phyloP scores from a whole-genome alignment of 2,888 invertebrate species.

The Drosophila parthenogenetica region DNA sequence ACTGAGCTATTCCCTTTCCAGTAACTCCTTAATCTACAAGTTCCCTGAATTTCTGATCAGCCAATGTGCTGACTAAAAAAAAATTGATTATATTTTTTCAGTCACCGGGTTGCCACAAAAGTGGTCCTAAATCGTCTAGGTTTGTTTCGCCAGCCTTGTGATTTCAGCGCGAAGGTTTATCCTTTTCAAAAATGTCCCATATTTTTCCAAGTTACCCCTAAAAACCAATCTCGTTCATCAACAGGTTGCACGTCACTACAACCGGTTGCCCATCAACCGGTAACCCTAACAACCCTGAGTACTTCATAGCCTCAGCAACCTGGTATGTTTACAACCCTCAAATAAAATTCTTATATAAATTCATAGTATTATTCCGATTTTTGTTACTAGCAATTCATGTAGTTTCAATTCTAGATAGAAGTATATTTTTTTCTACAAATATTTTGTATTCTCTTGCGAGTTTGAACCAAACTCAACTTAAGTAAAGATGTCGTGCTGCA shows the following conservation, averaged over 20 bases:
- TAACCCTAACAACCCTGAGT: constrained; percentile 23
- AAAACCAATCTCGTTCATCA: neutral
- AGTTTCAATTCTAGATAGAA: neutral
- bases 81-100: no score
- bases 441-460: neutral
- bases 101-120: no score
- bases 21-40: no score
- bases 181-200: no score
- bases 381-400: constrained; percentile 23
- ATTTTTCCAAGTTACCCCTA: no score
- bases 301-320: constrained; percentile 47
- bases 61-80: no score
- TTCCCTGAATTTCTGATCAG: no score
- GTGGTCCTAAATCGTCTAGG: no score
- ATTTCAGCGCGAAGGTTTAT: no score
- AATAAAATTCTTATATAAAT: constrained; percentile 27
- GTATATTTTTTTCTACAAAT: constrained; percentile 5
- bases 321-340: constrained; percentile 42
- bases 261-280: neutral
- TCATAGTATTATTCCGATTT: constrained; percentile 22
- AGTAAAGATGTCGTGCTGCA: constrained; percentile 55
- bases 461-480: neutral
- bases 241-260: neutral
- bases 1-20: no score
- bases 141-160: no score